A percentile compares a stretch with the other conserved stretches of the same genome.
Evolutionary conservation across 2,113 vertebrate genomes (phyloP).

Genomic region (Epinephelus cyanopodus): DNA sequence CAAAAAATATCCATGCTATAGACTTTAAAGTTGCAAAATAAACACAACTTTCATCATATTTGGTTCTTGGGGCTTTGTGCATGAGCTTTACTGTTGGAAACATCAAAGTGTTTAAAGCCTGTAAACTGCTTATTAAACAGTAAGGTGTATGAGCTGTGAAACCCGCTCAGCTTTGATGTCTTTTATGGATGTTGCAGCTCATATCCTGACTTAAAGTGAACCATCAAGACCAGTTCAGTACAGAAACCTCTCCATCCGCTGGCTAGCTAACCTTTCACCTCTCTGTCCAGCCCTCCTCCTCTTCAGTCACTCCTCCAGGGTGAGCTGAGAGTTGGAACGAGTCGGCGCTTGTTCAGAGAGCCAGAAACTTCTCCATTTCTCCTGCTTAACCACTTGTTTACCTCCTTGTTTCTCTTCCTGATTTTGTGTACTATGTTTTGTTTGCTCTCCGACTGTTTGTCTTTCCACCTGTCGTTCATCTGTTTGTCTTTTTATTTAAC

Average conservation of each 20-base stretch:
- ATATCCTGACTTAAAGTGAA: slow-evolving; percentile 26
- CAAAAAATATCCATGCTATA: not conserved
- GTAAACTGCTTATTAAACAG: slow-evolving; percentile 57
- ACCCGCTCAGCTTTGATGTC: slow-evolving; percentile 35
- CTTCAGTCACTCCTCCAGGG: slow-evolving; percentile 5
- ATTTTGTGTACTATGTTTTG: not conserved
- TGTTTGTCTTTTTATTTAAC: not conserved
- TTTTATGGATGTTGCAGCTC: slow-evolving; percentile 33
- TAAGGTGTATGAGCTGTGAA: not conserved
- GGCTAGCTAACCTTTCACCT: slow-evolving; percentile 39
- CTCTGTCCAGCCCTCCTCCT: not conserved
- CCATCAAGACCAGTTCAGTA: slow-evolving; percentile 18
- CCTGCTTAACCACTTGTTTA: not conserved
- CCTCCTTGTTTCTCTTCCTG: not conserved
- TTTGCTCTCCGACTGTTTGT: not conserved
- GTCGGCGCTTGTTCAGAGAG: slow-evolving; percentile 59
- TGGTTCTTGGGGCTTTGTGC: not conserved
- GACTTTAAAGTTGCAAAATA: slow-evolving; percentile 22
- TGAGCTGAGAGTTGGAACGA: slow-evolving; percentile 31
- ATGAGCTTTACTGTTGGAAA: slow-evolving; percentile 19
- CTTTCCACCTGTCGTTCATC: not conserved
- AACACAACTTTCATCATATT: not conserved
- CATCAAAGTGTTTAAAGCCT: slow-evolving; percentile 53
- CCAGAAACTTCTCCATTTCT: slow-evolving; percentile 28
- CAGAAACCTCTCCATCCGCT: slow-evolving; percentile 15